A percentile compares a stretch with the other conserved stretches of the same genome.
These are phyloP conservation scores for Periophthalmus modestus DNA, from an alignment of 2,113 vertebrate genomes.

Conservation along the genomic window DNA sequence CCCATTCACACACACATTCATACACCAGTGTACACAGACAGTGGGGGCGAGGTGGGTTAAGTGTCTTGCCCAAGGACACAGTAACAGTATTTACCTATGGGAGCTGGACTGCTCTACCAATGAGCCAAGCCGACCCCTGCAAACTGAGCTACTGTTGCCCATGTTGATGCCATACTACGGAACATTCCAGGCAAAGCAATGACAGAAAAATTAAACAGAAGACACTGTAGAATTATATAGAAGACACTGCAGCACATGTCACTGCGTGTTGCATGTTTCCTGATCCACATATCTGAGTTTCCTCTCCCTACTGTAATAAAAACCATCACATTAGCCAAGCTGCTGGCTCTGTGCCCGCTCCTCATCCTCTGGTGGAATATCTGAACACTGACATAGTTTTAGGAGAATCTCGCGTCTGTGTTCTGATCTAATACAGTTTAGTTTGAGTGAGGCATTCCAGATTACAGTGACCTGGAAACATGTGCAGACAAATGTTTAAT, in stretches of 20 bases:
- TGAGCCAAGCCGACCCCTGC: too few relatives aligned
- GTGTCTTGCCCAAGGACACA: too few relatives aligned
- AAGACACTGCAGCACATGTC: conserved; percentile 12
- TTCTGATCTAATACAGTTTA: conserved; percentile 18
- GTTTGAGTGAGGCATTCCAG: background rate
- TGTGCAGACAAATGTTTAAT: background rate
- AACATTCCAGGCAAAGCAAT: too few relatives aligned
- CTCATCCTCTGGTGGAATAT: conserved; percentile 44
- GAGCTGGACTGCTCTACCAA: too few relatives aligned
- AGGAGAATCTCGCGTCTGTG: conserved; percentile 42
- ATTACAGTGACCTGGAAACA: background rate
- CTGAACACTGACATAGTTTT: conserved; percentile 47
- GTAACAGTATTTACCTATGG: too few relatives aligned
- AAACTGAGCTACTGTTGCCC: too few relatives aligned
- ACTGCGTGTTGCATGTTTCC: conserved; percentile 24
- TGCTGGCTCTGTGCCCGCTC: conserved; percentile 43
- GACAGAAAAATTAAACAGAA: too few relatives aligned
- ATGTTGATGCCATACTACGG: too few relatives aligned
- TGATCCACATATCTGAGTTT: conserved; percentile 34
- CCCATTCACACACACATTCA: too few relatives aligned
- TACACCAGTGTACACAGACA: too few relatives aligned
- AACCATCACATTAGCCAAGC: conserved; percentile 56
- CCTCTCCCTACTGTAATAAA: conserved; percentile 47
- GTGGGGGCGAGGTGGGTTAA: too few relatives aligned
- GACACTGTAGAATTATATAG: too few relatives aligned